Conservation (phyloP, 2,113 vertebrate species). For the Caracal caracal region DNA sequence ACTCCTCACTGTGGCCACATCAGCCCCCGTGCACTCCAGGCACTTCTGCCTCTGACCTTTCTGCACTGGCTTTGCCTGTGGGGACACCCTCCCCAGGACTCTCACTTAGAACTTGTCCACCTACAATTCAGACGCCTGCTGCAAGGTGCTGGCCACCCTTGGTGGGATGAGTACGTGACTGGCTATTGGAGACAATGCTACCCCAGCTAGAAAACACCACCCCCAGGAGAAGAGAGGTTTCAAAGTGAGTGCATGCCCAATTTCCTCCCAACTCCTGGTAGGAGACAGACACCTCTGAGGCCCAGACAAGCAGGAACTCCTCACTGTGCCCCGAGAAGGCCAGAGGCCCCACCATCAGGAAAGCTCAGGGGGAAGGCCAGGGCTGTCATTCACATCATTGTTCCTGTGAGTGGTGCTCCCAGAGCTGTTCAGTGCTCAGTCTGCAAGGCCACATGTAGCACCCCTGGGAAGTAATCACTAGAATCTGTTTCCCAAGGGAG, state of each 20-base stretch:
- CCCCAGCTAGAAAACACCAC: background rate
- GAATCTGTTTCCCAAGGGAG: background rate
- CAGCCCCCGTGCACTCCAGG: rapidly evolving
- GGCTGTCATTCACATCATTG: background rate
- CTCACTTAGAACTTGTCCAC: rapidly evolving
- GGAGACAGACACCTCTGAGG: background rate
- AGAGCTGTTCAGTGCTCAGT: background rate
- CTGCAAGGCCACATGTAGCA: rapidly evolving
- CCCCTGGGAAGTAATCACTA: background rate
- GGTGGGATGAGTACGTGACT: background rate
- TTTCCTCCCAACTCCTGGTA: background rate
- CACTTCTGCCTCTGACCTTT: background rate
- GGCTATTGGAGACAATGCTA: background rate
- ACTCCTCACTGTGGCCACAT: rapidly evolving
- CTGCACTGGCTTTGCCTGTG: background rate
- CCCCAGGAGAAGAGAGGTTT: background rate
- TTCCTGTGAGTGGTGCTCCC: background rate
- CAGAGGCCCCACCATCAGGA: background rate
- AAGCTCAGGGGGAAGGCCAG: background rate
- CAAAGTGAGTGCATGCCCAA: background rate
- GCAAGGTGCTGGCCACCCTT: background rate
- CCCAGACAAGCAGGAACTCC: background rate
- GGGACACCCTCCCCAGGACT: background rate
- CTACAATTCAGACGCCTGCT: background rate
- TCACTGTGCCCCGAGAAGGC: background rate